A percentile compares a stretch with the other conserved stretches of the same genome.
These are phyloP conservation scores for Scomberomorus guttatus DNA, from an alignment of 2,797 vertebrate species.

Conservation along the genomic window DNA sequence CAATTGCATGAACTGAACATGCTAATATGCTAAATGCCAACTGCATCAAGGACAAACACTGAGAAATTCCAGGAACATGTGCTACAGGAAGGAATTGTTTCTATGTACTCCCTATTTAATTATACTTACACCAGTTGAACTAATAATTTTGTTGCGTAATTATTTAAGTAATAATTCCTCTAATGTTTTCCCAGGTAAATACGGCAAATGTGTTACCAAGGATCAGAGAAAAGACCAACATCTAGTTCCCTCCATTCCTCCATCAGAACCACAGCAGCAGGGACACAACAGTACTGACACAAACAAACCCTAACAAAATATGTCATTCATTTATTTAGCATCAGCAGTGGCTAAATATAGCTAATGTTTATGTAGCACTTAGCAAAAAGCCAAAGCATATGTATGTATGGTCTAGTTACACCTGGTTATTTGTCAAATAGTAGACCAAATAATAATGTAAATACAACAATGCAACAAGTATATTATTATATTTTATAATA, in stretches of 20 bases:
- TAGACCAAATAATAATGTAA: not conserved
- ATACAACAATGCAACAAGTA: not conserved
- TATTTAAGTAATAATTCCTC: constrained; percentile 1
- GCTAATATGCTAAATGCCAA: not conserved
- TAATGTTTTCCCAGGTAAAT: constrained; percentile 63
- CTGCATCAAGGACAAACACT: not conserved
- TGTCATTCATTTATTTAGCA: not conserved
- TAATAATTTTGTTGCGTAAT: no score
- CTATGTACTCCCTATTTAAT: not conserved
- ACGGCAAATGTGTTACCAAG: constrained; percentile 35
- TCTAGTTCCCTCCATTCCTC: not conserved
- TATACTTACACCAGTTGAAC: no score
- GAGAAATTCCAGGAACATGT: not conserved
- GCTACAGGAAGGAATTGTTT: not conserved
- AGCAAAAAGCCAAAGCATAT: not conserved
- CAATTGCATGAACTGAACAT: not conserved
- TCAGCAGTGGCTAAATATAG: not conserved
- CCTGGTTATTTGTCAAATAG: not conserved
- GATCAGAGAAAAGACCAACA: constrained; percentile 54
- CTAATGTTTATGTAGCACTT: not conserved
- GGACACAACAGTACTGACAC: constrained; percentile 5
- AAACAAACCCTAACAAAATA: constrained; percentile 22
- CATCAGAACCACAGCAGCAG: constrained; percentile 34
- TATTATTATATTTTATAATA: no score
- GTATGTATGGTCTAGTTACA: not conserved